phyloP scores from a whole-genome alignment of 1,140 invertebrate genomes.

The Neodiprion virginianus region DNA sequence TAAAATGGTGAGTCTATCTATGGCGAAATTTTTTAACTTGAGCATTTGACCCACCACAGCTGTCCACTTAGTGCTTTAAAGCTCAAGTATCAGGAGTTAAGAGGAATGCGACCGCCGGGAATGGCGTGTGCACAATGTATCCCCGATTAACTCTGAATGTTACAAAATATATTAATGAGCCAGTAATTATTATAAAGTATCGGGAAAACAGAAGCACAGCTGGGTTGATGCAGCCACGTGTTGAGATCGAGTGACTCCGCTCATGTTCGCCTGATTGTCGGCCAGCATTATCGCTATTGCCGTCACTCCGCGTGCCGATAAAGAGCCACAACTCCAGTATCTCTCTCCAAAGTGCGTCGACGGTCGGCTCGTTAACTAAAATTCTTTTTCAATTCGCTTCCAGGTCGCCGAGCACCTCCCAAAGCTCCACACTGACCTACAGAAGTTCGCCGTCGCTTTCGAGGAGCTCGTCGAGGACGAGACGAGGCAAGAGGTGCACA shows the following conservation, averaged over 20 bases:
- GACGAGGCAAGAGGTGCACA: conserved; percentile 24
- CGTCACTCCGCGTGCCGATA: conserved; percentile 40
- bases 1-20: conserved; percentile 45
- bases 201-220: conserved; percentile 49
- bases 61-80: neutral
- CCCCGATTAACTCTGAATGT: conserved; percentile 58
- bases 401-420: conserved; percentile 55
- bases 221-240: conserved; percentile 31
- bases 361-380: neutral
- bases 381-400: conserved; percentile 27
- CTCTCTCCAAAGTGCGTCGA: conserved; percentile 13
- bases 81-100: neutral
- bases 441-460: conserved; percentile 60
- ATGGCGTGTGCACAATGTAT: conserved; percentile 9
- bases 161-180: conserved; percentile 58
- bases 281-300: conserved; percentile 51
- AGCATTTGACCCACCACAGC: neutral
- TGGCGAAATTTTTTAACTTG: neutral
- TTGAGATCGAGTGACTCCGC: conserved; percentile 14
- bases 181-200: conserved; percentile 62
- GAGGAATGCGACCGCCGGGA: conserved; percentile 20
- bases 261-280: conserved; percentile 54
- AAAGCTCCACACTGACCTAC: conserved; percentile 55
- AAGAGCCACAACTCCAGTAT: conserved; percentile 32
- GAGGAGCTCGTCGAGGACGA: conserved; percentile 56